Percentiles rank a stretch among this genome's conserved stretches.
phyloP scores from a whole-genome alignment of 2,113 vertebrate species.

The Candoia aspera region DNA sequence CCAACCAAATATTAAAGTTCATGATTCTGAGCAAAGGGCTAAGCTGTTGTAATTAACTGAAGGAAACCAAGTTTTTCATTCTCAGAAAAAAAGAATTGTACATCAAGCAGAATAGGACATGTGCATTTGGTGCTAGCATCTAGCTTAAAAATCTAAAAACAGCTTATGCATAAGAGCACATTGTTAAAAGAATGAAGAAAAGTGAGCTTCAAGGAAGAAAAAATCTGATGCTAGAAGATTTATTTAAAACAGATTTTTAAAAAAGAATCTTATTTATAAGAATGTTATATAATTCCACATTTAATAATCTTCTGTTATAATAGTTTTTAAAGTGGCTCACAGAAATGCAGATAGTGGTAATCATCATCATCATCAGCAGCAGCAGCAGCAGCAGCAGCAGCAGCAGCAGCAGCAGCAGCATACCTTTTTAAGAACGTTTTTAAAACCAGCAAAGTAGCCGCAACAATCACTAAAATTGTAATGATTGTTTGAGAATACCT shows the following conservation, averaged over 20 bases:
- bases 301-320: too few relatives aligned
- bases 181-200: constrained; percentile 28
- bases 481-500: neutral
- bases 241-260: neutral
- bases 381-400: too few relatives aligned
- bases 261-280: too few relatives aligned
- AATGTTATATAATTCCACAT: neutral
- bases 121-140: constrained; percentile 48
- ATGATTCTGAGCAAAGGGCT: constrained; percentile 19
- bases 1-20: neutral
- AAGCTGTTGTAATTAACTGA: constrained; percentile 43
- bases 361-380: too few relatives aligned
- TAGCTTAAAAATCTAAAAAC: constrained; percentile 44
- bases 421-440: neutral
- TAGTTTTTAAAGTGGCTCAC: neutral
- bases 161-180: constrained; percentile 42
- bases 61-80: constrained; percentile 36
- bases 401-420: too few relatives aligned
- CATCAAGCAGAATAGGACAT: constrained; percentile 41
- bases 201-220: constrained; percentile 31
- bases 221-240: neutral
- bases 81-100: constrained; percentile 51
- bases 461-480: neutral
- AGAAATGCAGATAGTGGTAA: neutral
- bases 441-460: neutral